Percentiles rank a stretch among this genome's conserved stretches.
These are phyloP conservation scores for Cloeon dipterum DNA, from an alignment of 2,888 invertebrate species.

Conservation along the genomic window DNA sequence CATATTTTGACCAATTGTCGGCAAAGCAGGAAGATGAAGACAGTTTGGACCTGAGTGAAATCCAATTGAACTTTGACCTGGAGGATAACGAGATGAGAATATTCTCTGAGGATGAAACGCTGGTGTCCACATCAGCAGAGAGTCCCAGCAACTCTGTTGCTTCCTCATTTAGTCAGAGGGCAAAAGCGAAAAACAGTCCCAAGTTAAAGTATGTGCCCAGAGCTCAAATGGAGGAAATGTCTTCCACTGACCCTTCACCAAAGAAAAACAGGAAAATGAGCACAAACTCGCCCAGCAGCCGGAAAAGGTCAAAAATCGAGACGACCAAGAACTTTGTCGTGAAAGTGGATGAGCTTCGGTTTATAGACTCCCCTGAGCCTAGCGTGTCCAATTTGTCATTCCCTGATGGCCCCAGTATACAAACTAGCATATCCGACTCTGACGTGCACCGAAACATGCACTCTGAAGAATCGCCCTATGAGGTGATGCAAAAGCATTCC, in stretches of 20 bases:
- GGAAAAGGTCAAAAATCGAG: not conserved
- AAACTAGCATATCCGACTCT: too few species aligned
- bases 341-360: conserved; percentile 35
- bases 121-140: conserved; percentile 18
- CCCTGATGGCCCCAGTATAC: too few species aligned
- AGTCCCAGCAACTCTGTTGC: conserved; percentile 7
- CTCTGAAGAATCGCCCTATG: too few species aligned
- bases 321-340: not conserved
- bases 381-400: too few species aligned
- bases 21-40: conserved; percentile 13
- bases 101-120: conserved; percentile 67
- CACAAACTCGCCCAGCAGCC: conserved; percentile 4
- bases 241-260: conserved; percentile 32
- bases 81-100: conserved; percentile 70
- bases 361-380: conserved; percentile 52
- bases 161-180: conserved; percentile 1
- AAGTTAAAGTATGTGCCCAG: conserved; percentile 5
- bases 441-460: too few species aligned
- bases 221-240: conserved; percentile 28
- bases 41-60: conserved; percentile 53
- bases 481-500: too few species aligned
- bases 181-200: not conserved
- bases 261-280: conserved; percentile 24
- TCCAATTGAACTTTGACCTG: conserved; percentile 59
- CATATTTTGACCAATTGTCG: conserved; percentile 66